These are phyloP conservation scores for Polyergus mexicanus DNA, from an alignment of 1,140 invertebrate species.

Conservation along the genomic window DNA sequence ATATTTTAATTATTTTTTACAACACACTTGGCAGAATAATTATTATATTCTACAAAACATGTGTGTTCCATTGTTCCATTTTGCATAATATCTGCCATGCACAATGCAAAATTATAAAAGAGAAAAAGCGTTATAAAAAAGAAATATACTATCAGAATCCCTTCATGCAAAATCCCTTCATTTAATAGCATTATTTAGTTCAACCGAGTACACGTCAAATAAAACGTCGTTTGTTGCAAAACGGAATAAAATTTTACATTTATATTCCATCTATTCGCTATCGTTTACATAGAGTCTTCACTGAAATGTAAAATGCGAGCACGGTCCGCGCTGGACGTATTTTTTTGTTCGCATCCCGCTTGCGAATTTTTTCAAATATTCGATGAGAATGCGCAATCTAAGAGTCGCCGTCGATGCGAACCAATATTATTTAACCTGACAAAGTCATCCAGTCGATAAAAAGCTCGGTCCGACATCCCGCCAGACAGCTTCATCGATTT, in stretches of 20 bases:
- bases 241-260: conserved; percentile 43
- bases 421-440: conserved; percentile 59
- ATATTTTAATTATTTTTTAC: neutral
- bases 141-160: neutral
- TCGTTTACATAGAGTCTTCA: conserved; percentile 22
- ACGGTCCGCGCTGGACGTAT: conserved; percentile 13
- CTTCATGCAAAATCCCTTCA: conserved; percentile 6
- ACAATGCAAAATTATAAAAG: neutral
- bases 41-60: neutral
- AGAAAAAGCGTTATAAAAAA: neutral
- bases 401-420: conserved; percentile 44
- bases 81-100: neutral
- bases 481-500: conserved; percentile 64
- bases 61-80: neutral
- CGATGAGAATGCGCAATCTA: conserved; percentile 50
- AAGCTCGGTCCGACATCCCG: conserved; percentile 59
- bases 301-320: conserved; percentile 49
- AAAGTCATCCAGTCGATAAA: conserved; percentile 60
- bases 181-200: conserved; percentile 35
- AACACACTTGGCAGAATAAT: neutral
- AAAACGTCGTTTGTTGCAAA: neutral
- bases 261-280: conserved; percentile 33
- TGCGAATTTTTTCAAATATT: conserved; percentile 53
- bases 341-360: conserved; percentile 47
- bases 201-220: conserved; percentile 38